Conservation (phyloP, 2,888 invertebrate genomes). For the Digitonthophagus gazella region DNA sequence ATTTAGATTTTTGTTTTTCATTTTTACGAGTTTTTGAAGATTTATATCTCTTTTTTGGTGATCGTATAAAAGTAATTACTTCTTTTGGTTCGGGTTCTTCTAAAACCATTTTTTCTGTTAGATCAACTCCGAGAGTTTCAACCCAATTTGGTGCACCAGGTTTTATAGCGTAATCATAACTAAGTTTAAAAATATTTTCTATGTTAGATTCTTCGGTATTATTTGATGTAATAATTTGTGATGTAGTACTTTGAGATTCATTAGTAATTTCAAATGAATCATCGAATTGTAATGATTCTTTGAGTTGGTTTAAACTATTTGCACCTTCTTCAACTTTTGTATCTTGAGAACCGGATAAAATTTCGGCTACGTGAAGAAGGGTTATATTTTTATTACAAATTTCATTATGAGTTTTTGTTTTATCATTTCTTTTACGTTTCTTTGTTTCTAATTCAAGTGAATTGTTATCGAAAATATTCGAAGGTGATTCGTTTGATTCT, state of each 20-base stretch:
- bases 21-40: not conserved
- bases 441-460: no score
- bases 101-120: constrained; percentile 21
- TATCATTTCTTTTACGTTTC: not conserved
- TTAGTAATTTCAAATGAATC: not conserved
- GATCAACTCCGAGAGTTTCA: constrained; percentile 28
- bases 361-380: not conserved
- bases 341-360: not conserved
- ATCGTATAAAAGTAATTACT: constrained; percentile 19
- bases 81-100: constrained; percentile 15
- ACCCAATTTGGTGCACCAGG: constrained; percentile 37
- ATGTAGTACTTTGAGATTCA: not conserved
- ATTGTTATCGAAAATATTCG: not conserved
- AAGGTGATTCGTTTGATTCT: no score
- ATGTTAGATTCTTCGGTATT: constrained; percentile 21
- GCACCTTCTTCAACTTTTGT: not conserved
- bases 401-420: no score
- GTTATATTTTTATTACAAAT: not conserved
- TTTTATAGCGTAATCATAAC: constrained; percentile 39
- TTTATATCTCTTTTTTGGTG: constrained; percentile 12
- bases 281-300: not conserved
- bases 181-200: constrained; percentile 42
- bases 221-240: not conserved
- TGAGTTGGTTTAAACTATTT: not conserved
- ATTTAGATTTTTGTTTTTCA: constrained; percentile 18